Conservation (phyloP, 2,797 vertebrate species). For the Naso thynnoides region DNA sequence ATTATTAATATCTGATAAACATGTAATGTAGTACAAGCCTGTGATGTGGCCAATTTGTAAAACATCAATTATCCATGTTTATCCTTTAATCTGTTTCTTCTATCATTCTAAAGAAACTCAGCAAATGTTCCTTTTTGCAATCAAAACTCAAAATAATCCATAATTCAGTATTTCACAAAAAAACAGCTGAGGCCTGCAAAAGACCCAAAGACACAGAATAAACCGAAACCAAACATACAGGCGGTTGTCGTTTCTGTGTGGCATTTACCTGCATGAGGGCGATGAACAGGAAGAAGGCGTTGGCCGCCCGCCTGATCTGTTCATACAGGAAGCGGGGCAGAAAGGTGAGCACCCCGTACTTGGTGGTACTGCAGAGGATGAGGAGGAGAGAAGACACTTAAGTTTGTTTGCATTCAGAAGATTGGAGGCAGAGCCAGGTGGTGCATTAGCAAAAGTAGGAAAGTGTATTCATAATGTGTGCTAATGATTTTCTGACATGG, state of each 20-base stretch:
- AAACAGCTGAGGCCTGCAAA: neutral
- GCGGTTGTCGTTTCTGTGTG: conserved; percentile 8
- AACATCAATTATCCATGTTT: neutral
- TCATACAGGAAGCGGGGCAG: conserved; percentile 99
- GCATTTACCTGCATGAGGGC: conserved; percentile 97
- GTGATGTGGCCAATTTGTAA: neutral
- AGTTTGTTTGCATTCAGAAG: conserved; percentile 8
- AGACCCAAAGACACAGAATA: too few relatives aligned
- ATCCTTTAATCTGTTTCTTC: neutral
- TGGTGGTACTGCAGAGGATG: conserved; percentile 90
- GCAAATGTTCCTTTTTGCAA: neutral
- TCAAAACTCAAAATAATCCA: conserved; percentile 15
- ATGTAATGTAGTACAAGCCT: neutral
- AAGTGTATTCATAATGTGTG: conserved; percentile 41
- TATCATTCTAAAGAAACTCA: neutral
- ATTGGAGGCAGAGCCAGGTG: neutral
- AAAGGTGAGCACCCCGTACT: conserved; percentile 98
- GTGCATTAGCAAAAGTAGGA: conserved; percentile 41
- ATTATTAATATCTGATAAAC: conserved; percentile 1
- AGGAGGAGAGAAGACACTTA: conserved; percentile 15
- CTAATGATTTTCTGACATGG: conserved; percentile 33
- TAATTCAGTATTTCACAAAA: conserved; percentile 7
- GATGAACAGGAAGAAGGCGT: conserved; percentile 99
- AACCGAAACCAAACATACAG: conserved; percentile 36
- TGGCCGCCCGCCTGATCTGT: conserved; percentile 98